Conservation (phyloP, 2,888 invertebrate genomes). For the Megaustenia siamemsis region DNA sequence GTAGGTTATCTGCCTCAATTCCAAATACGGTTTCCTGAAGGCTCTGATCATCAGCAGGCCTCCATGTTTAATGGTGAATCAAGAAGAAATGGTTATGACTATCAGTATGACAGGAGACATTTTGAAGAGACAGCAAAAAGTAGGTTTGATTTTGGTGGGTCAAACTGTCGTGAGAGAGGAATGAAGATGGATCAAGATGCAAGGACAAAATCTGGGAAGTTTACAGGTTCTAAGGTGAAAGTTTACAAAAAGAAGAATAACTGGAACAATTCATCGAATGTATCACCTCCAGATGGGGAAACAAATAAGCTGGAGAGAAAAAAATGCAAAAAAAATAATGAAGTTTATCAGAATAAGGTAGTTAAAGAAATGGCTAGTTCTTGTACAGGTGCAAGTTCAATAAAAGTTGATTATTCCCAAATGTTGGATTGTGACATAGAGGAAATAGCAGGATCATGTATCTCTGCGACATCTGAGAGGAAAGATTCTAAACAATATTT, state of each 20-base stretch:
- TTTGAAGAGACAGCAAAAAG: constrained; percentile 20
- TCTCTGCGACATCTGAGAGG: not conserved
- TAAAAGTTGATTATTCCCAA: not conserved
- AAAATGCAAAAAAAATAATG: not conserved
- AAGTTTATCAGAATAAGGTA: not conserved
- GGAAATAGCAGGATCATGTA: not conserved
- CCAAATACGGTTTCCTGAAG: not conserved
- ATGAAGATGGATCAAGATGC: constrained; percentile 37
- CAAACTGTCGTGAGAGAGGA: constrained; percentile 13
- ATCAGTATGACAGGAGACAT: constrained; percentile 34
- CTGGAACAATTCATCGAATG: constrained; percentile 44
- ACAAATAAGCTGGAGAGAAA: not conserved
- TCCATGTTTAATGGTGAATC: constrained; percentile 33
- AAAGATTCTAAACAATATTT: not conserved
- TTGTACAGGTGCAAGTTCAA: not conserved
- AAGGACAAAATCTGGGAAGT: constrained; percentile 25
- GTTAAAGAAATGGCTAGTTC: not conserved
- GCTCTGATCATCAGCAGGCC: constrained; percentile 14
- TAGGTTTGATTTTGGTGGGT: constrained; percentile 1
- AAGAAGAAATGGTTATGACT: constrained; percentile 19
- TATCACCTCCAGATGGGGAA: constrained; percentile 4
- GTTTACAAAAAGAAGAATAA: constrained; percentile 30
- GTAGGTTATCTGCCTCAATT: constrained; percentile 34
- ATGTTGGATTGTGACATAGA: not conserved
- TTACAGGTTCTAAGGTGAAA: not conserved